phyloP scores from a whole-genome alignment of 2,797 vertebrate species.

The Bufotes viridis region DNA sequence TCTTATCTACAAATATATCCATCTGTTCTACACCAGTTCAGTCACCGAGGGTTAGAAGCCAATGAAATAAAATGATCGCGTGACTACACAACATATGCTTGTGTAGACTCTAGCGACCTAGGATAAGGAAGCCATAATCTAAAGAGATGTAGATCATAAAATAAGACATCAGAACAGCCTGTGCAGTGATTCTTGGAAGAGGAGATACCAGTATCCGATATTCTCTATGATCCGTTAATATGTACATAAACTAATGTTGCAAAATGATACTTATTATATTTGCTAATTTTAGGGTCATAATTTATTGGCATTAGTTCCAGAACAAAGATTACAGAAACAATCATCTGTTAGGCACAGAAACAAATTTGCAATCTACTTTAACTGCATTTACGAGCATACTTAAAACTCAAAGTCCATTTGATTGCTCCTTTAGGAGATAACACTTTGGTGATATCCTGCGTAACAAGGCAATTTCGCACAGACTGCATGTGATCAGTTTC shows the following conservation, averaged over 20 bases:
- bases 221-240: background rate
- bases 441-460: slow-evolving; percentile 19
- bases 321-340: slow-evolving; percentile 21
- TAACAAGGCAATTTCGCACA: slow-evolving; percentile 5
- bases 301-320: slow-evolving; percentile 35
- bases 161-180: background rate
- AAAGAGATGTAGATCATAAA: background rate
- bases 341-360: slow-evolving; percentile 13
- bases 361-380: slow-evolving; percentile 15
- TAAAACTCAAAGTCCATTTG: slow-evolving; percentile 51
- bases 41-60: background rate
- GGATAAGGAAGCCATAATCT: background rate
- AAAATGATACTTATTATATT: slow-evolving; percentile 6
- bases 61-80: background rate
- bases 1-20: background rate
- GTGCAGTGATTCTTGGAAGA: background rate
- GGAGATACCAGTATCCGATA: background rate
- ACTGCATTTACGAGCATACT: slow-evolving; percentile 38
- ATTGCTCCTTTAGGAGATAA: slow-evolving; percentile 51
- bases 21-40: background rate
- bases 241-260: background rate
- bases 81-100: background rate
- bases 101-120: background rate
- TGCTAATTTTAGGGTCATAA: background rate
- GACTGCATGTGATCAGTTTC: background rate